Evolutionary conservation across 2,888 invertebrate species (phyloP).

Genomic region (Zhengitettix transpicula): DNA sequence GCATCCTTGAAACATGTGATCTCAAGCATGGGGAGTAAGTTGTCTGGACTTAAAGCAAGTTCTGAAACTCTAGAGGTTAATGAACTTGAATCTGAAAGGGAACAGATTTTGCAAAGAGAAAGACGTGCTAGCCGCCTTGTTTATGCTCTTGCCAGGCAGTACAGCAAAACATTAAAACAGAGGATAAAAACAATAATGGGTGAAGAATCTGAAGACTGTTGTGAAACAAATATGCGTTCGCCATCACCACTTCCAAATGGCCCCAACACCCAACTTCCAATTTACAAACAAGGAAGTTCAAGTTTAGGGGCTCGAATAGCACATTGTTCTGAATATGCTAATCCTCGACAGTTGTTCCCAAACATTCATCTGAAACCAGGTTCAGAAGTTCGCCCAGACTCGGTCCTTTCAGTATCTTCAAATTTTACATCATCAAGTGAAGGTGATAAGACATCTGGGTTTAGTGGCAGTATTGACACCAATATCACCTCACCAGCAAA

Average conservation of each 20-base stretch:
- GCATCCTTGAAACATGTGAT: constrained; percentile 17
- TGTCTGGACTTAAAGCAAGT: constrained; percentile 24
- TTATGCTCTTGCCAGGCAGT: constrained; percentile 22
- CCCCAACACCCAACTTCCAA: constrained; percentile 17
- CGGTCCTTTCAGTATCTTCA: constrained; percentile 38
- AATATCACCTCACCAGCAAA: constrained; percentile 14
- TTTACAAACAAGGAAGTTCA: constrained; percentile 65
- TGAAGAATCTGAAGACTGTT: constrained; percentile 11
- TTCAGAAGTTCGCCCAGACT: constrained; percentile 21
- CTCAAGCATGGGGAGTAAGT: constrained; percentile 16
- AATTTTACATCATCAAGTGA: constrained; percentile 38
- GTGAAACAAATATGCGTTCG: constrained; percentile 5
- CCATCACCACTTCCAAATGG: constrained; percentile 10
- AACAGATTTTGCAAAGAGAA: constrained; percentile 13
- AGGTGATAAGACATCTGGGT: constrained; percentile 21
- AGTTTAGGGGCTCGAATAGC: constrained; percentile 76
- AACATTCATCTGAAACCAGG: constrained; percentile 17
- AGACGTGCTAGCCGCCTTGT: constrained; percentile 18
- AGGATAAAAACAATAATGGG: constrained; percentile 20
- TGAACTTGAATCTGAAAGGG: constrained; percentile 13
- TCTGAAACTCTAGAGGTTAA: constrained; percentile 24
- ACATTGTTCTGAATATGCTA: constrained; percentile 56
- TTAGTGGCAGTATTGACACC: constrained; percentile 13
- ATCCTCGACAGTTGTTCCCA: constrained; percentile 52
- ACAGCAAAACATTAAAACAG: constrained; percentile 23